These are phyloP conservation scores for Drosophila limbata DNA, from an alignment of 2,888 invertebrate species.

Conservation along the genomic window DNA sequence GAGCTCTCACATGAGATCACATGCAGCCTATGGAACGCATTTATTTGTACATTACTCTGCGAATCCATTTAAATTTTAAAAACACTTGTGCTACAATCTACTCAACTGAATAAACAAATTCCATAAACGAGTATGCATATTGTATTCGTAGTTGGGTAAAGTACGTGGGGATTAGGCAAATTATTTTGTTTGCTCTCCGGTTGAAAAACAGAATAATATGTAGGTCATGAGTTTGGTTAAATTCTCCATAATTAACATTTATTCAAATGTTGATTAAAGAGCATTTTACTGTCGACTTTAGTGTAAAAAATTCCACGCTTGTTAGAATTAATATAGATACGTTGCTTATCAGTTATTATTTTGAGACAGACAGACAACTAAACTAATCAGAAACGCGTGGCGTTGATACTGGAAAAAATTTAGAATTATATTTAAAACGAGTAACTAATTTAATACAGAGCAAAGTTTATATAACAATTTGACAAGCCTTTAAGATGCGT, in stretches of 20 bases:
- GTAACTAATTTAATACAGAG: not conserved
- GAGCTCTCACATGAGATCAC: not conserved
- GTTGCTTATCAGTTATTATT: constrained; percentile 13
- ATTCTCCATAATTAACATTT: not conserved
- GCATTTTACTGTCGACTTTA: not conserved
- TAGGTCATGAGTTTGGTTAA: not conserved
- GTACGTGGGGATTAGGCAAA: constrained; percentile 7
- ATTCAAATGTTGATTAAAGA: not conserved
- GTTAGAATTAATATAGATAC: constrained; percentile 6
- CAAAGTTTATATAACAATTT: not conserved
- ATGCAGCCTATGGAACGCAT: not conserved
- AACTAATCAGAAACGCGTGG: constrained; percentile 2
- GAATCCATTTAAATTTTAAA: not conserved
- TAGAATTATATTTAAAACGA: not conserved
- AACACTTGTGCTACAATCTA: constrained; percentile 10
- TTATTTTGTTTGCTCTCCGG: constrained; percentile 7
- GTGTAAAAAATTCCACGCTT: not conserved
- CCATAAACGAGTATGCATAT: constrained; percentile 4
- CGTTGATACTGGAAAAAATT: not conserved
- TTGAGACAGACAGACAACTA: not conserved
- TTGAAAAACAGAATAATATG: not conserved
- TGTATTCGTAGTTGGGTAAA: not conserved
- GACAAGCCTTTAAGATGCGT: not conserved
- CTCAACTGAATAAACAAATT: constrained; percentile 9
- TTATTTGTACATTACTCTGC: constrained; percentile 4